Conservation (phyloP, 2,888 invertebrate genomes). For the Trichogramma evanescens region DNA sequence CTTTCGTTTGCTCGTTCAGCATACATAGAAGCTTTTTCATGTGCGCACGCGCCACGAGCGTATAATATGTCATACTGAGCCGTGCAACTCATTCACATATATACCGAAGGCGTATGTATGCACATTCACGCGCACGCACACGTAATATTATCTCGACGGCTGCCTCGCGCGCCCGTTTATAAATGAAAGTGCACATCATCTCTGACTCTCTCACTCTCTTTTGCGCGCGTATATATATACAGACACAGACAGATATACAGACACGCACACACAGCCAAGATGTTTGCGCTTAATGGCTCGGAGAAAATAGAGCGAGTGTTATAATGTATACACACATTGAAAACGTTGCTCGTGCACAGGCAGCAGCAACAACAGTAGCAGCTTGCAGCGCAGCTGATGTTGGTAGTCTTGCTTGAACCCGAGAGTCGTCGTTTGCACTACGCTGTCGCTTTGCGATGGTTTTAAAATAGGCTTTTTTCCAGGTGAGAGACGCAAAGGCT, state of each 20-base stretch:
- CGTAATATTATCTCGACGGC: background rate
- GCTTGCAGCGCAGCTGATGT: background rate
- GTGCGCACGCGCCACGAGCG: too few species aligned
- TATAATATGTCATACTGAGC: too few species aligned
- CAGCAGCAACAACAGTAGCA: background rate
- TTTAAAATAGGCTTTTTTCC: conserved; percentile 5
- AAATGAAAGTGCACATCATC: too few species aligned
- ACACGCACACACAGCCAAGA: background rate
- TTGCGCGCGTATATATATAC: background rate
- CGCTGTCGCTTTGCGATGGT: background rate
- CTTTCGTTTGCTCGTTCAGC: too few species aligned
- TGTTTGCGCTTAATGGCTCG: conserved; percentile 12
- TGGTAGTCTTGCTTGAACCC: background rate
- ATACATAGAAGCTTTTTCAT: too few species aligned
- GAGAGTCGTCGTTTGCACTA: background rate
- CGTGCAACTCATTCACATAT: too few species aligned
- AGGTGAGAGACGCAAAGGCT: conserved; percentile 7
- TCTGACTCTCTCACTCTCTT: too few species aligned
- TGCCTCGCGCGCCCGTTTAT: too few species aligned
- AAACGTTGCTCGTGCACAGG: background rate
- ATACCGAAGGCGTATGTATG: background rate
- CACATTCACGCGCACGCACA: background rate
- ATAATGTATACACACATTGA: background rate
- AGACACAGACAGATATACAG: background rate
- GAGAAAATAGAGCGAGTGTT: conserved; percentile 8